A percentile compares a stretch with the other conserved stretches of the same genome.
Conservation (phyloP, 2,888 invertebrate species). For the Agrotis clavis region DNA sequence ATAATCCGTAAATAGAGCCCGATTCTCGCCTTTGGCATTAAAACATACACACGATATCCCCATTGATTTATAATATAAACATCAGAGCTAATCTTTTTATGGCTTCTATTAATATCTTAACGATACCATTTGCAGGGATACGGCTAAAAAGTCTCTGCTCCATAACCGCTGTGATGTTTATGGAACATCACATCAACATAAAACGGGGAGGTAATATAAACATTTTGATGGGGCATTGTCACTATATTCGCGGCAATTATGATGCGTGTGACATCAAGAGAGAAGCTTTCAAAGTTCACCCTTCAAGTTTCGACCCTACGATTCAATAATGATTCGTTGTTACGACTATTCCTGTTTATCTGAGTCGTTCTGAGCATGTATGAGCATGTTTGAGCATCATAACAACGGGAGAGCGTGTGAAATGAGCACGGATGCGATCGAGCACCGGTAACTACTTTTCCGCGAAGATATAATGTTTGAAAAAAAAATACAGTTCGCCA, state of each 20-base stretch:
- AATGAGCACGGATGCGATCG: constrained; percentile 86
- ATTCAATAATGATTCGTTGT: constrained; percentile 82
- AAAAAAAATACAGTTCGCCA: constrained; percentile 71
- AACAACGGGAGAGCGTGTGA: constrained; percentile 75
- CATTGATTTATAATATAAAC: constrained; percentile 61
- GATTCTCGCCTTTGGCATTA: constrained; percentile 27
- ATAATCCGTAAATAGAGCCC: constrained; percentile 12
- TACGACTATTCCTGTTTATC: constrained; percentile 73
- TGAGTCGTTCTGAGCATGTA: constrained; percentile 61
- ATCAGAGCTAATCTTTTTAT: constrained; percentile 57
- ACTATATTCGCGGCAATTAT: constrained; percentile 71
- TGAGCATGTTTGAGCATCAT: constrained; percentile 59
- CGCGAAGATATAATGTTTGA: constrained; percentile 83
- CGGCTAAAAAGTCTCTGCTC: constrained; percentile 48
- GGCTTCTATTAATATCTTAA: constrained; percentile 62
- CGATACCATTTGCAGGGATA: constrained; percentile 60
- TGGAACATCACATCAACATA: constrained; percentile 67
- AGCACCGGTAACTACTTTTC: constrained; percentile 90
- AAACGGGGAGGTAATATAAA: constrained; percentile 65
- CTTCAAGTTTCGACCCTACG: constrained; percentile 74
- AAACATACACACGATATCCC: constrained; percentile 45
- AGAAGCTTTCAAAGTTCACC: constrained; percentile 55
- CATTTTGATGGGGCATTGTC: constrained; percentile 68
- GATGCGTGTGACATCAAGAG: constrained; percentile 55
- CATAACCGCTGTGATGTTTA: constrained; percentile 62